Evolutionary conservation across 2,113 vertebrate genomes (phyloP), one percentile per base, ranked within the genome.

Genomic region (Etia nguti): DNA sequence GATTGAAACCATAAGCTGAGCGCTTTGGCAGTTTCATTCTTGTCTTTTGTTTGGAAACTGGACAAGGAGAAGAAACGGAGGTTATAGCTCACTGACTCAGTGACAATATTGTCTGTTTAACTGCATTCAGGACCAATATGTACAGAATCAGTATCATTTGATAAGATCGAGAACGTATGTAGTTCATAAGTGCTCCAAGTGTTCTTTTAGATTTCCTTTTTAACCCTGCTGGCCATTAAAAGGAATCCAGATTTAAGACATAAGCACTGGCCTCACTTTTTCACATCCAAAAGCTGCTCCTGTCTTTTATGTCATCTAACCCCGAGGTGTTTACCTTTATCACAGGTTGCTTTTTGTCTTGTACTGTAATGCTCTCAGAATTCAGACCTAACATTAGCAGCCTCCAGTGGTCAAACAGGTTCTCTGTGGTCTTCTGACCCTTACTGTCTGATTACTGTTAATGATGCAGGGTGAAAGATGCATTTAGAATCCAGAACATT

Each of bases 311-410:
- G 41, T 75, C 41, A 20, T 29, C 15, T 29, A 46, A 16, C n/a
- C n/a, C 13, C 2, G 8, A 15, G 12, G 36, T 0, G 1, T 24
- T 1, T 2, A 22, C 36, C 0, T 2, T 70, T 70, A 43, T 70
- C n/a, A 70, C 36, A 70, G 20, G 11, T 41, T 22, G 22, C 2
- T 1, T 50, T 75, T 73, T 29, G 41, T 75, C 24, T 0, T 50
- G 24, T 12, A 5, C 26, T 77, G 16, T 75, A 20, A 50, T 20
- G 16, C 1, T 73, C 6, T 52, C 55, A 68, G 48, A 68, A 81
- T 57, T 60, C 34, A 46, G 8, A 84, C 70, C 52, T 75, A 73
- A 55, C 20, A 16, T 41, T 75, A 26, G 13, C n/a, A 38, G 46
- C 46, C 43, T 60, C 8, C 56, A 84, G 26, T 68, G 12, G 50